Conservation (phyloP, 1,140 invertebrate species). For the Zaprionus africanus region DNA sequence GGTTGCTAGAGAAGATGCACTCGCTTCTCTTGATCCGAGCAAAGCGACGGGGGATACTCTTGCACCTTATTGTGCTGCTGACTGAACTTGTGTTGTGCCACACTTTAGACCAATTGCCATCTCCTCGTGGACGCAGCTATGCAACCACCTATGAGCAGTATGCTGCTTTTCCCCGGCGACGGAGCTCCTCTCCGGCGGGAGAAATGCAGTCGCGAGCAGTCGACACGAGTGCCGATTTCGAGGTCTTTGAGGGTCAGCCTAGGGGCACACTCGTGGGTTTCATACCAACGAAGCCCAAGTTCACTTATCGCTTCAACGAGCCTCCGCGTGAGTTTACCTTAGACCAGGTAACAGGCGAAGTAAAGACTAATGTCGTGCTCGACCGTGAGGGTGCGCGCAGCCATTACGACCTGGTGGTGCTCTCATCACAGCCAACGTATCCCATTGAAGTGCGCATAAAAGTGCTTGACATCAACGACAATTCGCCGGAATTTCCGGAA, state of each 20-base stretch:
- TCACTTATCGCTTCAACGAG: constrained; percentile 96
- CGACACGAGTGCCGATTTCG: constrained; percentile 93
- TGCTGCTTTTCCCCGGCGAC: constrained; percentile 72
- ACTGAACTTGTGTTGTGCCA: constrained; percentile 22
- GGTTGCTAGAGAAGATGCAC: constrained; percentile 45
- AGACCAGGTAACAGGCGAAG: constrained; percentile 92
- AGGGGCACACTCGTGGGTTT: constrained; percentile 92
- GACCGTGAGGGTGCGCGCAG: constrained; percentile 93
- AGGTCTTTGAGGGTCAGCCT: constrained; percentile 93
- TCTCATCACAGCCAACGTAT: constrained; percentile 96
- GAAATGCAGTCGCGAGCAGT: constrained; percentile 94
- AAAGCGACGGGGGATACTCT: constrained; percentile 26
- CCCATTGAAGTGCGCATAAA: constrained; percentile 95
- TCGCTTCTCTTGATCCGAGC: constrained; percentile 24
- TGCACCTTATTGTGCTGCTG: constrained; percentile 46
- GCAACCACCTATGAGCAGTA: constrained; percentile 76
- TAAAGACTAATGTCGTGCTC: constrained; percentile 91
- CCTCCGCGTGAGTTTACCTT: constrained; percentile 92
- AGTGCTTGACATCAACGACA: constrained; percentile 95
- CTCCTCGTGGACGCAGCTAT: constrained; percentile 68
- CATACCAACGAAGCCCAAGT: constrained; percentile 94
- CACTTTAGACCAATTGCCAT: constrained; percentile 43
- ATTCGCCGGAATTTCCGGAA: constrained; percentile 95
- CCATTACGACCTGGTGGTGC: constrained; percentile 94
- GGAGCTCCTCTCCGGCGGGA: constrained; percentile 79